Base-by-base conservation (phyloP, 2,797 vertebrate genomes). In the Odontamblyopus rebecca region DNA sequence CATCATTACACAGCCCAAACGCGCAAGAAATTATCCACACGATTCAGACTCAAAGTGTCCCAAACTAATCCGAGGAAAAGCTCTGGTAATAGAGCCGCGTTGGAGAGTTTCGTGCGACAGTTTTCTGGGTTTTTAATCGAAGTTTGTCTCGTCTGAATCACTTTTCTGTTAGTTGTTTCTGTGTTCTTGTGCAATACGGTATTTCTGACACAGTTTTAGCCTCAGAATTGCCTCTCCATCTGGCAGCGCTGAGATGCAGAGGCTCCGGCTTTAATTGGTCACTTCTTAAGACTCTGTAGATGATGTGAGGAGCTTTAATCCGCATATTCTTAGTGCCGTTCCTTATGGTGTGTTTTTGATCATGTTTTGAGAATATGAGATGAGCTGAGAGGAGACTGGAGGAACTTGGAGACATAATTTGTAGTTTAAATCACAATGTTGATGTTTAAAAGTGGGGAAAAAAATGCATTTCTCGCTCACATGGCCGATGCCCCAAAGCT, bases 251-350 rank as follows among this genome's bases (percentile, higher is more conserved):
- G 74, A 76, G 68, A 90, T 86, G 85, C 86, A 86, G 90, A 89
- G 89, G 84, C 91, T 91, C 89, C 89, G 90, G 90, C 90, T 92
- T 91, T 93, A 92, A 92, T 91, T 91, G 90, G 91, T 85, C 87
- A 82, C 89, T 88, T 88, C 85, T 79, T 30, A 69, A 84, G 84
- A 76, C 32, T 19, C 8, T 19, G 84, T 82, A 27, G 75, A 78
- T 1, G 18, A 29, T 19, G 83, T 83, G 30, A 73, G 78, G 35
- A 78, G 79, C 56, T 81, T 84, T 92, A 89, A 92, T 92, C 92
- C 90, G 75, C 85, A 88, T 79, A 86, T 88, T 84, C 80, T 77
- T 88, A 77, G 81, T 86, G 76, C 84, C 80, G 83, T 69, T 79
- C 79, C 80, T 85, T 70, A 63, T 71, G 57, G 83, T 73, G 85